A percentile compares a stretch with the other conserved stretches of the same genome.
These are phyloP conservation scores for Achlya flavicornis DNA, from an alignment of 2,888 invertebrate species.

Conservation along the genomic window DNA sequence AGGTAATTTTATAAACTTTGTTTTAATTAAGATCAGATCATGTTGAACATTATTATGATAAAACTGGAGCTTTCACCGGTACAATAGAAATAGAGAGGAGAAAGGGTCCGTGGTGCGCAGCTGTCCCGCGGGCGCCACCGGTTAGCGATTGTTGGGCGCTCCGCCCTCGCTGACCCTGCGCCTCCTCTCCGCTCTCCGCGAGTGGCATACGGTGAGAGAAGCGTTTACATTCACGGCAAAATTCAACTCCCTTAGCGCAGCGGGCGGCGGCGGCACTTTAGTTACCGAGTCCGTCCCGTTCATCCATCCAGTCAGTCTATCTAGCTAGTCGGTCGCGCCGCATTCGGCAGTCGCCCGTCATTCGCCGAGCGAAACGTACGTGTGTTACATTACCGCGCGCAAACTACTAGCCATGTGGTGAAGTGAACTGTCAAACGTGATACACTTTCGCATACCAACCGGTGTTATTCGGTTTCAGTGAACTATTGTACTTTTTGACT, in stretches of 20 bases:
- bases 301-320: constrained; percentile 18
- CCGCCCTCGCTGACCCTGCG: constrained; percentile 74
- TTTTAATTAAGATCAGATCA: neutral
- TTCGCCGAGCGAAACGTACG: constrained; percentile 67
- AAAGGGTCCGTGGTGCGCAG: constrained; percentile 78
- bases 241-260: constrained; percentile 41
- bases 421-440: constrained; percentile 83
- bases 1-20: neutral
- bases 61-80: constrained; percentile 68
- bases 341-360: constrained; percentile 79
- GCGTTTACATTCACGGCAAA: constrained; percentile 52
- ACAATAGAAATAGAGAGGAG: constrained; percentile 64
- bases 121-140: constrained; percentile 72
- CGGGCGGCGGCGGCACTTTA: constrained; percentile 14
- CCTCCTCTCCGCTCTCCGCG: constrained; percentile 53
- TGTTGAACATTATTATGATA: constrained; percentile 13
- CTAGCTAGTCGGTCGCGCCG: constrained; percentile 30
- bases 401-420: constrained; percentile 78
- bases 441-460: constrained; percentile 66
- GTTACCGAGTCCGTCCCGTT: constrained; percentile 10
- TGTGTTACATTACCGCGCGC: constrained; percentile 60
- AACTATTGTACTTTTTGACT: constrained; percentile 57
- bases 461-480: constrained; percentile 65
- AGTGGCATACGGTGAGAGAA: constrained; percentile 34
- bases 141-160: constrained; percentile 55